Conservation (phyloP, 1,140 invertebrate genomes). For the Macrosteles quadrilineatus region DNA sequence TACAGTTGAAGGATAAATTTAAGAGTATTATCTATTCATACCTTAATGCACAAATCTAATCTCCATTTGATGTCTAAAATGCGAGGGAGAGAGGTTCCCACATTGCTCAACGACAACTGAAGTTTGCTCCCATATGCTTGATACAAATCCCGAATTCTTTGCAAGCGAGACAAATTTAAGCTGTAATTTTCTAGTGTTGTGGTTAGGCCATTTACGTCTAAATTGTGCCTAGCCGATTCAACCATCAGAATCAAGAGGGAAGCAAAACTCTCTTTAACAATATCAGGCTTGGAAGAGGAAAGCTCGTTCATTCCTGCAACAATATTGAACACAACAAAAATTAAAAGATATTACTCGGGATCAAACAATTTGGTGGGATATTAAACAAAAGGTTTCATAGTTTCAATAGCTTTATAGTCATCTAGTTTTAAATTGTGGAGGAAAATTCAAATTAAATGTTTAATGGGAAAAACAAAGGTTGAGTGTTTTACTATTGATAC, state of each 20-base stretch:
- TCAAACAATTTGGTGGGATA: no score
- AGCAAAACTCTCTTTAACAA: conserved; percentile 26
- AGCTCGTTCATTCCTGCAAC: conserved; percentile 13
- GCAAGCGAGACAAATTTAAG: not conserved
- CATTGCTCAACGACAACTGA: not conserved
- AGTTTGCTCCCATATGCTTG: not conserved
- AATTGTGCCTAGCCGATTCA: conserved; percentile 19
- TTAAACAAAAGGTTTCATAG: no score
- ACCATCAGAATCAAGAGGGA: conserved; percentile 7
- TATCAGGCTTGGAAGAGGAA: conserved; percentile 4
- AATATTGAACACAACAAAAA: no score
- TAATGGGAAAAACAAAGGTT: no score
- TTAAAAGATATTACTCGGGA: no score
- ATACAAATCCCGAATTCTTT: conserved; percentile 4
- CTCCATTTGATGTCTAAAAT: conserved; percentile 17
- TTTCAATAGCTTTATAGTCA: no score
- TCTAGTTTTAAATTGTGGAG: no score
- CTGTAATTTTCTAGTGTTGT: conserved; percentile 13
- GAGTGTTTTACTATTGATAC: no score
- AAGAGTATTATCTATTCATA: no score
- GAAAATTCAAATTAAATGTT: no score
- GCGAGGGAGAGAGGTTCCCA: conserved; percentile 1
- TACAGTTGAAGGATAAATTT: no score
- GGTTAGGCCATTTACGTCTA: not conserved
- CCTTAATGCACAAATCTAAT: conserved; percentile 25